phyloP scores from a whole-genome alignment of 2,113 vertebrate genomes.

The Turnix velox region DNA sequence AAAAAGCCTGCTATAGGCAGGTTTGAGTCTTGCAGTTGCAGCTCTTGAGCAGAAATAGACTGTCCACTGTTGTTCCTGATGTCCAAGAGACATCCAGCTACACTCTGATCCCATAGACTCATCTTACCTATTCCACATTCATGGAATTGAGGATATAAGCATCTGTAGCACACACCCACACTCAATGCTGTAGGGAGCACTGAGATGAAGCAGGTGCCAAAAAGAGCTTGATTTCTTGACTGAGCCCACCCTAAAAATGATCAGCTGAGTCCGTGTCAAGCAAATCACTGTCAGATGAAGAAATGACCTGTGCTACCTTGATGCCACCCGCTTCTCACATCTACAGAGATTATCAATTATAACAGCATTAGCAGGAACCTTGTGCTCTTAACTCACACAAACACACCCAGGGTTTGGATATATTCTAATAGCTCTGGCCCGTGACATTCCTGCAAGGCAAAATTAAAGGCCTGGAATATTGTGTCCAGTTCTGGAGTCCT shows the following conservation, averaged over 20 bases:
- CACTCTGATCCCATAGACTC: background rate
- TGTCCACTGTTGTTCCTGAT: background rate
- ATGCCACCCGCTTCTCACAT: background rate
- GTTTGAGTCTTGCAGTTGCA: background rate
- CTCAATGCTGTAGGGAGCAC: too few species aligned
- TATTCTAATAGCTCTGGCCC: slow-evolving; percentile 21
- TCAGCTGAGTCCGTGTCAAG: background rate
- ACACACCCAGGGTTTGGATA: background rate
- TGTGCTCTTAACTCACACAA: background rate
- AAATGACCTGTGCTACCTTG: background rate
- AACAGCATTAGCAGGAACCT: background rate
- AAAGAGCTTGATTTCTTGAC: background rate
- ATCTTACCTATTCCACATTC: background rate
- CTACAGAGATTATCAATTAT: background rate
- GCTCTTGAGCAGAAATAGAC: background rate
- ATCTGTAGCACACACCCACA: too few species aligned
- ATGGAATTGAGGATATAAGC: background rate
- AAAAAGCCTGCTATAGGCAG: background rate
- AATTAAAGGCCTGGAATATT: too few species aligned
- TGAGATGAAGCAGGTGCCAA: background rate
- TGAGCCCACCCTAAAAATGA: background rate
- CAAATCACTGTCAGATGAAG: background rate
- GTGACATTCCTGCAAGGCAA: slow-evolving; percentile 49
- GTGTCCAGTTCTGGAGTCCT: too few species aligned
- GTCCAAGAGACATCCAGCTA: background rate